phyloP scores from a whole-genome alignment of 1,140 invertebrate genomes.

The Alviniconcha marisindica region DNA sequence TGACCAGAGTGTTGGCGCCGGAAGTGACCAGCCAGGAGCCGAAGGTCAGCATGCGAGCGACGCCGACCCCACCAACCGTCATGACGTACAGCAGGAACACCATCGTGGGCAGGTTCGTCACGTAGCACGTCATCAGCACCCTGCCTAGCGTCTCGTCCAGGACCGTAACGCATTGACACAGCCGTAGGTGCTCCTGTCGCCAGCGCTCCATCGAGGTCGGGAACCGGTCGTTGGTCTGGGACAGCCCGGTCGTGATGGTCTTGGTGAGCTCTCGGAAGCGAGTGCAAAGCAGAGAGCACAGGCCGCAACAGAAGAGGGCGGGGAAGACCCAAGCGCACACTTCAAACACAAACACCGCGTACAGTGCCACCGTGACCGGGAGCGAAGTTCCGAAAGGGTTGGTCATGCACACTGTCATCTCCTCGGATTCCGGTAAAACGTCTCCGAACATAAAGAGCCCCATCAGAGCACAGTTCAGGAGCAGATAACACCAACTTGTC shows the following conservation, averaged over 20 bases:
- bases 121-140: conserved; percentile 18
- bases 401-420: not conserved
- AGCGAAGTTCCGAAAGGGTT: conserved; percentile 25
- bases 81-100: conserved; percentile 6
- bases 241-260: not conserved
- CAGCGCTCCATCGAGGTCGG: not conserved
- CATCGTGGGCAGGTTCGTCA: not conserved
- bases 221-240: not conserved
- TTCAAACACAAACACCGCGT: not conserved
- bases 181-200: conserved; percentile 13
- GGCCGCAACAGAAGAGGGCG: not conserved
- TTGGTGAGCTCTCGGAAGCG: not conserved
- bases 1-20: not conserved
- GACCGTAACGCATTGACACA: conserved; percentile 3
- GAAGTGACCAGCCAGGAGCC: not conserved
- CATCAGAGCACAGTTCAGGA: not conserved
- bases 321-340: not conserved
- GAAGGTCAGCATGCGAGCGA: not conserved
- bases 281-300: not conserved
- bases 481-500: not conserved
- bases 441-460: not conserved
- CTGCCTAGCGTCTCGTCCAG: not conserved
- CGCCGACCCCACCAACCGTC: too few relatives aligned
- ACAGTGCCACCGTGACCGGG: not conserved
- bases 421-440: not conserved